These are phyloP conservation scores for Halocynthia roretzi DNA, from an alignment of 23 tunicate genomes.

Conservation along the genomic window DNA sequence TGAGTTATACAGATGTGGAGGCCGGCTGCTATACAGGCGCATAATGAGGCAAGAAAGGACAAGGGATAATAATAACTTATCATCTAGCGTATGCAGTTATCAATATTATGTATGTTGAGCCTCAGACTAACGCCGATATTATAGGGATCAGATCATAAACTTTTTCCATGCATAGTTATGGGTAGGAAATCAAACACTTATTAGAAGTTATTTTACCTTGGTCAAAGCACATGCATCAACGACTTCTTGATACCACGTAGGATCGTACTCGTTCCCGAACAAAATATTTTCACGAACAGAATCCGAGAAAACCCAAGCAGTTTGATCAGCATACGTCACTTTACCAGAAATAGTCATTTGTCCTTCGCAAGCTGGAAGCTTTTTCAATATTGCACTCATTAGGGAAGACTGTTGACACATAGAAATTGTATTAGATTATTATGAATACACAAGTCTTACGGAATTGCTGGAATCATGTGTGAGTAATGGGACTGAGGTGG, in stretches of 20 bases:
- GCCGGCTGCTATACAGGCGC: too few relatives aligned
- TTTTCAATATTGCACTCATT: neutral
- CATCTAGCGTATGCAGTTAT: too few relatives aligned
- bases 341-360: constrained; percentile 15
- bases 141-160: too few relatives aligned
- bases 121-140: too few relatives aligned
- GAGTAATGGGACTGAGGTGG: too few relatives aligned
- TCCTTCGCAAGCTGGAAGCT: neutral
- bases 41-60: too few relatives aligned
- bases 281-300: constrained; percentile 57
- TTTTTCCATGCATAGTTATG: too few relatives aligned
- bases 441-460: too few relatives aligned
- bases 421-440: neutral
- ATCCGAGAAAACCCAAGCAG: constrained; percentile 62
- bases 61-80: too few relatives aligned
- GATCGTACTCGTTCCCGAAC: constrained; percentile 56
- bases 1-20: too few relatives aligned
- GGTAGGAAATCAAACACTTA: neutral
- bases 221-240: constrained; percentile 40
- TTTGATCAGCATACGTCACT: constrained; percentile 49
- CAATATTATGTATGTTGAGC: too few relatives aligned
- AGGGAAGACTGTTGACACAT: neutral
- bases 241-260: constrained; percentile 33
- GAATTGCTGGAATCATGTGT: too few relatives aligned
- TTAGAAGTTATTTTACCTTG: constrained; percentile 26